These are phyloP conservation scores for Callithrix jacchus DNA, from an alignment of 2,113 vertebrate species.

Conservation along the genomic window DNA sequence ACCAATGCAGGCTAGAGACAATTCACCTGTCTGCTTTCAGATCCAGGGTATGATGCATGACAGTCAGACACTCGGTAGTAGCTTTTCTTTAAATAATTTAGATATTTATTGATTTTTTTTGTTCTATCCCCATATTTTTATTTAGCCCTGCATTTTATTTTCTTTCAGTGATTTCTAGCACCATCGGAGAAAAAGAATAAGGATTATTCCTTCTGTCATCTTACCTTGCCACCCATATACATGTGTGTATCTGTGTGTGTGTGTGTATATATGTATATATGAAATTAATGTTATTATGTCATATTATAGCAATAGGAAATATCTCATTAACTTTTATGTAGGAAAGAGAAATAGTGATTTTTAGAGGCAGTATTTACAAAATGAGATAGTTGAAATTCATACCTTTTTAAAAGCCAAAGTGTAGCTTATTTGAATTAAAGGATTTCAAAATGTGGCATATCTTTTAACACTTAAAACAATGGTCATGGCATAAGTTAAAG, in stretches of 20 bases:
- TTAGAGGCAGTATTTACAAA: conserved; percentile 57
- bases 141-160: conserved; percentile 77
- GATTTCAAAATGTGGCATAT: conserved; percentile 69
- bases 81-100: conserved; percentile 97
- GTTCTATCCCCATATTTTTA: conserved; percentile 81
- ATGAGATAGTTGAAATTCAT: conserved; percentile 63
- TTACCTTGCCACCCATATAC: neutral
- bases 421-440: conserved; percentile 65
- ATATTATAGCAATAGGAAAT: conserved; percentile 64
- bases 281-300: conserved; percentile 59
- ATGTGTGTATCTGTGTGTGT: too few species aligned
- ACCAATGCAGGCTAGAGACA: conserved; percentile 85
- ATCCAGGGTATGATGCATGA: conserved; percentile 89
- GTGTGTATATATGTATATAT: conserved; percentile 15
- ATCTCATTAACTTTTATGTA: conserved; percentile 65
- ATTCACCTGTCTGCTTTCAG: conserved; percentile 95
- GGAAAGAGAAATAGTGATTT: conserved; percentile 41
- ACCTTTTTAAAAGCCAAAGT: conserved; percentile 37
- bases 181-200: conserved; percentile 60
- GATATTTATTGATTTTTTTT: conserved; percentile 93
- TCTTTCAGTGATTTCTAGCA: conserved; percentile 75
- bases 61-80: conserved; percentile 92
- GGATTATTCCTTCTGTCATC: conserved; percentile 48
- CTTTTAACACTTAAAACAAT: conserved; percentile 81
- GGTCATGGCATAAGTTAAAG: conserved; percentile 79